Evolutionary conservation across 2,797 vertebrate genomes (phyloP).

Genomic region (Morus bassanus): DNA sequence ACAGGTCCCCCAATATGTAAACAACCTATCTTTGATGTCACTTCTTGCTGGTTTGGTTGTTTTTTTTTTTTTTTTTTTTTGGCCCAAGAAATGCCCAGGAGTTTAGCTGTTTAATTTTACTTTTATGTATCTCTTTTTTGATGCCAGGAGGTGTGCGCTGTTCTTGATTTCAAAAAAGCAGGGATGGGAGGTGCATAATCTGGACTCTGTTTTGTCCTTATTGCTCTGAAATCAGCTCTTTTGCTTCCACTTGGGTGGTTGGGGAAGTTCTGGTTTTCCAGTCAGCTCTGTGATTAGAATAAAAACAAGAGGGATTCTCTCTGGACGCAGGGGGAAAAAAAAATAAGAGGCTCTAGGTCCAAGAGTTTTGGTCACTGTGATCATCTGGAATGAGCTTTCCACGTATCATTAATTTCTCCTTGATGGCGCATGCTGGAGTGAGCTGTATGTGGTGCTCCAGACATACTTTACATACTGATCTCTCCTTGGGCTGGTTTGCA

Average conservation of each 20-base stretch:
- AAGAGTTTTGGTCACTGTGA: conserved; percentile 54
- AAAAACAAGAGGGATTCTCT: conserved; percentile 40
- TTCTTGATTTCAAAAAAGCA: neutral
- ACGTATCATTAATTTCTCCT: conserved; percentile 57
- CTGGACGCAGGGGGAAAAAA: neutral
- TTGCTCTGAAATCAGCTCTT: conserved; percentile 25
- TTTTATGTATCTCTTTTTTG: neutral
- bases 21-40: conserved; percentile 77
- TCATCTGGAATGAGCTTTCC: conserved; percentile 58
- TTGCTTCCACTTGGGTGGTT: conserved; percentile 35
- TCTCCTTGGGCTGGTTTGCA: conserved; percentile 4
- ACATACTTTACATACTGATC: conserved; percentile 63
- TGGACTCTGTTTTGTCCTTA: neutral
- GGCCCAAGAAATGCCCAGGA: conserved; percentile 49
- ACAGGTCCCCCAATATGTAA: conserved; percentile 72
- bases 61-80: conserved; percentile 27
- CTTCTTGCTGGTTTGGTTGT: conserved; percentile 10
- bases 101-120: conserved; percentile 6
- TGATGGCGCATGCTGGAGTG: neutral
- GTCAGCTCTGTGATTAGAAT: conserved; percentile 24
- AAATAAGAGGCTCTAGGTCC: neutral
- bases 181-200: neutral
- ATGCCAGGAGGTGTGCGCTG: neutral
- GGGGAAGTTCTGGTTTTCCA: conserved; percentile 44
- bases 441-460: conserved; percentile 47